Evolutionary conservation across 2,888 invertebrate species (phyloP), one percentile per base, ranked within the genome.

Genomic region (Drosophila buzzatii): DNA sequence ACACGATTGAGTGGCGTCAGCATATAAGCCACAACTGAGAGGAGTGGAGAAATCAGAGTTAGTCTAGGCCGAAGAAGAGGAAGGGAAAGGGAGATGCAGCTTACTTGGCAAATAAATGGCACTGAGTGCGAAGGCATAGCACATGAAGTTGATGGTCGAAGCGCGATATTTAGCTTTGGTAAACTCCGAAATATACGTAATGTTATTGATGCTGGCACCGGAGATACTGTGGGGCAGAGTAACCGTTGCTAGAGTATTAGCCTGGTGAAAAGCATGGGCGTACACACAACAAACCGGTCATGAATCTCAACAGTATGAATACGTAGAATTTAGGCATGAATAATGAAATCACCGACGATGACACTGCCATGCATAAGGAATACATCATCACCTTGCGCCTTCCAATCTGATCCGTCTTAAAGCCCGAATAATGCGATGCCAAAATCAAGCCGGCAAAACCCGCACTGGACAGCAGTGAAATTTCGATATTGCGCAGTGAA

Each of bases 101-200:
- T 59, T 27, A 84, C 83, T 0, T 37, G 82, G 55, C 52, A 74
- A 70, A 7, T 44, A 47, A 0, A 82, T 72, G 4, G 53, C 7
- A 7, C 73, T 60, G 0, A 67, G 0, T 0, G 57, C 72, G 3
- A 66, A n/a, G 7, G 62, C 42, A 35, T 66, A 81, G 52, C 61
- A 64, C 9, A 62, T 14, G 1, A 39, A 53, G 16, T 53, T 82
- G 0, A 79, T 42, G 1, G 71, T 52, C 3, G 9, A 39, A 1
- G 85, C 49, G 6, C 83, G 82, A 10, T 51, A 4, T 6, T 52
- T 44, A 0, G 45, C 8, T 41, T 20, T 64, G 0, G 71, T 62
- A 7, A 47, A 73, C 35, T 85, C 84, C 16, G 73, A 42, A 14
- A 85, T 9, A 33, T 79, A 85, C 1, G 83, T 71, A 2, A 77